Conservation (phyloP, 2,888 invertebrate species). For the Caenorhabditis sp. region DNA sequence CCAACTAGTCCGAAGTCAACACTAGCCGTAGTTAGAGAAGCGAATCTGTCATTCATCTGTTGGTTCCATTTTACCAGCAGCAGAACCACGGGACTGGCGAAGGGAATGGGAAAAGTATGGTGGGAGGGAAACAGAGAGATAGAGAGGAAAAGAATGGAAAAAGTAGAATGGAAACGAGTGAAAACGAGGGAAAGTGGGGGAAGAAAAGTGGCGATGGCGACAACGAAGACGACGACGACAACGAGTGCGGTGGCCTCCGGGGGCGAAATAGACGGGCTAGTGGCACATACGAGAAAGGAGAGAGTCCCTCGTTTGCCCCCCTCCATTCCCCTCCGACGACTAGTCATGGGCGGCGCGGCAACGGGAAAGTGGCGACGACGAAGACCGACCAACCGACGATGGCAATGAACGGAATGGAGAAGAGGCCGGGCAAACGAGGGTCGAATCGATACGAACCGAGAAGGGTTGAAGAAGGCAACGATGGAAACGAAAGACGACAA, state of each 20-base stretch:
- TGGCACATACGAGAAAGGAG: conserved; percentile 57
- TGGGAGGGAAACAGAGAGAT: conserved; percentile 34
- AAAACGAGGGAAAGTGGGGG: conserved; percentile 52
- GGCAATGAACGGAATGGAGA: conserved; percentile 57
- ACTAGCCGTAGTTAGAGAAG: not conserved
- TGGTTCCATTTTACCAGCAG: conserved; percentile 18
- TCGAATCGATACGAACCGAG: conserved; percentile 54
- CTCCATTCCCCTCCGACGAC: conserved; percentile 37
- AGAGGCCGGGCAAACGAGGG: conserved; percentile 37
- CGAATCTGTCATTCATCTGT: conserved; percentile 37
- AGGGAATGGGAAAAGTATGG: conserved; percentile 37
- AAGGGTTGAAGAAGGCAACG: conserved; percentile 34
- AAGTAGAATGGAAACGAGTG: conserved; percentile 46
- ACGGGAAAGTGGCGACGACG: conserved; percentile 53
- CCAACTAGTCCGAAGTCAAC: not conserved
- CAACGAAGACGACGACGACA: conserved; percentile 35
- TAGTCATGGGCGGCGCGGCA: conserved; percentile 54
- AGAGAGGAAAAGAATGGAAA: conserved; percentile 26
- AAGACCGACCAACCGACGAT: conserved; percentile 40
- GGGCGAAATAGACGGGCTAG: conserved; percentile 58
- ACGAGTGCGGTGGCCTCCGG: conserved; percentile 60
- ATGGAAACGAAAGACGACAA: conserved; percentile 16
- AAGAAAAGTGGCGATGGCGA: conserved; percentile 42
- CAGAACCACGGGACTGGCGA: conserved; percentile 42
- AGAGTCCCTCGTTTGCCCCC: conserved; percentile 41